Evolutionary conservation across 2,113 vertebrate genomes (phyloP), one percentile per base, ranked within the genome.

Genomic region (Macquaria ambigua): DNA sequence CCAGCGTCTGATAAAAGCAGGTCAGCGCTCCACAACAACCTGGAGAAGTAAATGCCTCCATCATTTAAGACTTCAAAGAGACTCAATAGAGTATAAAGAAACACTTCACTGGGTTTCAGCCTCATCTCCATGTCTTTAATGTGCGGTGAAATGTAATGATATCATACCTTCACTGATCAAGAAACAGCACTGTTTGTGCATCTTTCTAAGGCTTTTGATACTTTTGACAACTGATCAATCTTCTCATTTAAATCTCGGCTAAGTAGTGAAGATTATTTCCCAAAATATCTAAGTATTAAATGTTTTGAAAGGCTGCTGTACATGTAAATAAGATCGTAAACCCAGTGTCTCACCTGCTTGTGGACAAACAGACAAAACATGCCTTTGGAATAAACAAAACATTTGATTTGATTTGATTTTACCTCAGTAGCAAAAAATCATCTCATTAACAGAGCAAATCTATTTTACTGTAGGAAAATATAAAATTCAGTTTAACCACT

Each of bases 31-130:
- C 69, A 83, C 55, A 77, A 25, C n/a, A 70, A 85, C 68, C n/a
- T 73, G 70, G 25, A 77, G 34, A 84, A 46, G 8, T 5, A 16
- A 58, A 62, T 9, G 67, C 8, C 1, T 59, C 18, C 14, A 56
- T 25, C 64, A 25, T 64, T 46, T 20, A 34, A 28, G 46, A 68
- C 81, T 75, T 87, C 62, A 87, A 78, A 89, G 41, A 71, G 55
- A 63, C 43, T 74, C 55, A 53, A 34, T 2, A 28, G n/a, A 69
- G 53, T 37, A 62, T 18, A 68, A 39, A 84, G 18, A 63, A 80
- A 20, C 70, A 53, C 48, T 62, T 52, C 28, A 68, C n/a, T 73
- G 79, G 74, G 58, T 74, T 52, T 77, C 8, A 74, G 55, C 18
- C 34, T 82, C 71, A 67, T 78, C 69, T 74, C 34, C 61, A 25